Evolutionary conservation across 2,797 vertebrate genomes (phyloP).

Genomic region (Onychomys arenicola): DNA sequence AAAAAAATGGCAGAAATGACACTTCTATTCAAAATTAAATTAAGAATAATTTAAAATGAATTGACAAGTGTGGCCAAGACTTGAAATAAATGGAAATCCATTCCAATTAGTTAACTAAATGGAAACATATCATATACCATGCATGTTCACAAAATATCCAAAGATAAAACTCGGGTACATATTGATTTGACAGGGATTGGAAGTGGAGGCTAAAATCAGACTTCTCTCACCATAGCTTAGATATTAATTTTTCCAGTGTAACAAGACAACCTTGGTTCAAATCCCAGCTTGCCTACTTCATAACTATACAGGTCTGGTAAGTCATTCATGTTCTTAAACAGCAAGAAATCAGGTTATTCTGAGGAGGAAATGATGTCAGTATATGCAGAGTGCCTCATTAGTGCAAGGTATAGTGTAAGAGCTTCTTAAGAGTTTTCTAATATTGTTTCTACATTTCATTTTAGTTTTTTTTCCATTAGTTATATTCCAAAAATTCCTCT

Average conservation of each 20-base stretch:
- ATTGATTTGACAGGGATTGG: neutral
- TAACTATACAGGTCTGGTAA: neutral
- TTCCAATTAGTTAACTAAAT: neutral
- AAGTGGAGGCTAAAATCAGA: neutral
- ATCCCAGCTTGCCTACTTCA: neutral
- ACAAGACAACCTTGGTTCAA: neutral
- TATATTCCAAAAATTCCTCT: neutral
- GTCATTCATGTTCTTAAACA: neutral
- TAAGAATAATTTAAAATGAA: conserved; percentile 1
- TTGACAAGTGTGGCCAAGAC: neutral
- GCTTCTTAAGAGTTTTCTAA: neutral
- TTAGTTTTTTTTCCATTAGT: neutral
- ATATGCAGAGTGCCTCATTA: neutral
- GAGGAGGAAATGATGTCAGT: neutral
- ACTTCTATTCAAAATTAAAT: neutral
- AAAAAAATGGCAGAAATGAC: neutral
- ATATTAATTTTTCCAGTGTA: neutral
- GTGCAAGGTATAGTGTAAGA: neutral
- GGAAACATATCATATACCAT: neutral
- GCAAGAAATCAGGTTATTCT: neutral
- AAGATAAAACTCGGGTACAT: neutral
- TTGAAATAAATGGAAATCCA: neutral
- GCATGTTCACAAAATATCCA: neutral
- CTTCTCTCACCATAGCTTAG: neutral
- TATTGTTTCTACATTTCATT: neutral